A percentile compares a stretch with the other conserved stretches of the same genome.
phyloP scores from a whole-genome alignment of 2,797 vertebrate genomes.

The Pteropus rufus region DNA sequence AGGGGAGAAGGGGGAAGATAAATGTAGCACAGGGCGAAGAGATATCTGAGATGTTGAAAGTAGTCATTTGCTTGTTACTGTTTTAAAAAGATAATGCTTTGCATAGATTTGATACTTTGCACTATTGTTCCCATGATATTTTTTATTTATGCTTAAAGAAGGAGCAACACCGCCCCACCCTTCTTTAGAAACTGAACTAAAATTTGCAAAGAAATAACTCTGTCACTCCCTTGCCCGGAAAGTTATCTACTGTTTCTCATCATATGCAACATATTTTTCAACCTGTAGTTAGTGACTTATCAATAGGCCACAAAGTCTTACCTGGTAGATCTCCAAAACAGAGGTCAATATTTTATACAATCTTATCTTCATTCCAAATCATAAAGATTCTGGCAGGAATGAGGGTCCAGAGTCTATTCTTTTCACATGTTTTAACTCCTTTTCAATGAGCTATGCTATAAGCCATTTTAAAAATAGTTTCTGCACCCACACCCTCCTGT shows the following conservation, averaged over 20 bases:
- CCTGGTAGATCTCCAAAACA: not conserved
- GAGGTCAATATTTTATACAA: not conserved
- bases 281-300: not conserved
- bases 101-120: not conserved
- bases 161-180: not conserved
- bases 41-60: not conserved
- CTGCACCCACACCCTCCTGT: not conserved
- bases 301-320: not conserved
- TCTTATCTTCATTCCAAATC: not conserved
- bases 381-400: not conserved
- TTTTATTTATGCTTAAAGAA: not conserved
- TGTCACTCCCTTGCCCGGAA: not conserved
- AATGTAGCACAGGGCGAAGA: not conserved
- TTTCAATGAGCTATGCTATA: not conserved
- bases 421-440: not conserved
- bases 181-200: not conserved
- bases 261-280: not conserved
- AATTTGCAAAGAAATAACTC: constrained; percentile 3
- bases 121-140: not conserved
- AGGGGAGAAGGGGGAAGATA: not conserved
- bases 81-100: not conserved
- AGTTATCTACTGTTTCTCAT: not conserved
- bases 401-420: not conserved
- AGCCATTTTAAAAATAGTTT: not conserved
- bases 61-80: not conserved